Conservation (phyloP, 2,113 vertebrate species). For the Grammomys dolichurus region DNA sequence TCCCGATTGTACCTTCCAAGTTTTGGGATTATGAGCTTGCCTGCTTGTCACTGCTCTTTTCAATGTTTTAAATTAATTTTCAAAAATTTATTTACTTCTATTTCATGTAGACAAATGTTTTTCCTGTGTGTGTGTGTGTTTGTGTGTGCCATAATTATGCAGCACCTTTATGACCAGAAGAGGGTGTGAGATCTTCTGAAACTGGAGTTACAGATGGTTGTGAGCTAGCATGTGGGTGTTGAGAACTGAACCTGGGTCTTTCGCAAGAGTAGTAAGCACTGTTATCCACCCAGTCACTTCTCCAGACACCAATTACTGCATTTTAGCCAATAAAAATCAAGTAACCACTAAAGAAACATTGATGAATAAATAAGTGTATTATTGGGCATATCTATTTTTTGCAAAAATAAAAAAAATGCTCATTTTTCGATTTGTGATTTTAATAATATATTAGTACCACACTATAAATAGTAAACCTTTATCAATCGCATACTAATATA, state of each 20-base stretch:
- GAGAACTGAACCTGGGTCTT: neutral
- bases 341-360: neutral
- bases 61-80: neutral
- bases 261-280: neutral
- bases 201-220: neutral
- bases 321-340: neutral
- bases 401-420: neutral
- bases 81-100: neutral
- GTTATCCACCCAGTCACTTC: neutral
- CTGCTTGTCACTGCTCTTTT: neutral
- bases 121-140: neutral
- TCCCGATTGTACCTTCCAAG: neutral
- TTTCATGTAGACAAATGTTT: neutral
- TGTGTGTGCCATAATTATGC: neutral
- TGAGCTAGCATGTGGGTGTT: neutral
- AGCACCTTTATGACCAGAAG: neutral
- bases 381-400: neutral
- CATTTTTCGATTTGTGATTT: constrained; percentile 40
- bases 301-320: neutral
- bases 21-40: neutral
- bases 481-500: no score
- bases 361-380: neutral
- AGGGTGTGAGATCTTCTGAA: neutral
- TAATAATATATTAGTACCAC: constrained; percentile 3
- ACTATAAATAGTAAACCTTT: no score